Conservation (phyloP, 2,113 vertebrate genomes). For the Macroglossus sobrinus region DNA sequence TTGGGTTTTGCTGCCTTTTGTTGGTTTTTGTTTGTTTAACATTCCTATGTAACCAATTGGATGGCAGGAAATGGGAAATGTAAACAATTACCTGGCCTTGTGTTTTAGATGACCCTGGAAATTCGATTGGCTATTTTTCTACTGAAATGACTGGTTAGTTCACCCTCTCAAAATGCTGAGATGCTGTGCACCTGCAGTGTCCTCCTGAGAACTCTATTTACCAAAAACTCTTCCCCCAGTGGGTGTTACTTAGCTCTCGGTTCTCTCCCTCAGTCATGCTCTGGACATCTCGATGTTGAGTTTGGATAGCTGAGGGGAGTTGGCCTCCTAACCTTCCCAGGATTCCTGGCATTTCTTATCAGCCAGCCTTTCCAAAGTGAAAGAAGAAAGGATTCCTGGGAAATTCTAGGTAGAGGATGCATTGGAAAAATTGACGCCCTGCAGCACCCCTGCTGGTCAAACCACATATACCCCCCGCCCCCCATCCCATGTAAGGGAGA, state of each 20-base stretch:
- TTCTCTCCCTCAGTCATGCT: background rate
- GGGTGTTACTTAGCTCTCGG: background rate
- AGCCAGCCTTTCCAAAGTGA: background rate
- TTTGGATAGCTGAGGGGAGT: background rate
- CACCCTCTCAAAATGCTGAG: background rate
- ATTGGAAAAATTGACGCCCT: background rate
- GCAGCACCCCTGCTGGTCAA: background rate
- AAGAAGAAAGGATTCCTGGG: background rate
- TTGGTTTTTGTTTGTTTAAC: background rate
- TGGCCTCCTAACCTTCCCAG: background rate
- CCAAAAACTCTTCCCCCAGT: no score
- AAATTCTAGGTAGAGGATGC: background rate
- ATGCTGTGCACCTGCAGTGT: rapidly evolving
- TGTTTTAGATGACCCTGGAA: background rate
- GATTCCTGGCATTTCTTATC: background rate
- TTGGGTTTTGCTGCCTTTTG: background rate
- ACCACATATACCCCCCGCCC: rapidly evolving
- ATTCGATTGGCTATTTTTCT: background rate
- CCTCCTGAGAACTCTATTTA: background rate
- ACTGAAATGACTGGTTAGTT: background rate
- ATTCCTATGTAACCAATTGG: background rate
- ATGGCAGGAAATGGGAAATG: background rate
- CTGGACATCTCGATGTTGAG: background rate
- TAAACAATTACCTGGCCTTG: background rate
- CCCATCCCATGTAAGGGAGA: background rate